phyloP scores from a whole-genome alignment of 1,140 invertebrate genomes.

The Dysdera silvatica region DNA sequence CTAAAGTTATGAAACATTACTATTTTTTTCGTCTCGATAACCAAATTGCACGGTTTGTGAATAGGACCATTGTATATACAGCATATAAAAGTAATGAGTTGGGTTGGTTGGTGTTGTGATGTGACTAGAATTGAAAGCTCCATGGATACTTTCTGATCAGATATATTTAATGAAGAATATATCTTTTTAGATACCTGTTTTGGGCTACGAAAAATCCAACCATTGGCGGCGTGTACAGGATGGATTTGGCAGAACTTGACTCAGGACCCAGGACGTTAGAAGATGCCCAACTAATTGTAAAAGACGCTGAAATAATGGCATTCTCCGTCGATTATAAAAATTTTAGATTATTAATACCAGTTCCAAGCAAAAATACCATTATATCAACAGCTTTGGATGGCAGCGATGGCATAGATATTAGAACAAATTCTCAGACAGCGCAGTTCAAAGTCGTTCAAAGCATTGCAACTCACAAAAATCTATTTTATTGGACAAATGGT shows the following conservation, averaged over 20 bases:
- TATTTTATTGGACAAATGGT: conserved; percentile 77
- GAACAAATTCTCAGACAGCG: conserved; percentile 62
- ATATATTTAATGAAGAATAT: no score
- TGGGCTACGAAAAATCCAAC: conserved; percentile 52
- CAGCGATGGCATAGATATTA: conserved; percentile 60
- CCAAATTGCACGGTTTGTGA: no score
- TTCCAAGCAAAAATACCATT: conserved; percentile 62
- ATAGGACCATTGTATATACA: no score
- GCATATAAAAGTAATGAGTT: no score
- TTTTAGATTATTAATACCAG: conserved; percentile 66
- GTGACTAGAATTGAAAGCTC: no score
- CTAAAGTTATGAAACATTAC: no score
- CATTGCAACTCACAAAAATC: conserved; percentile 60
- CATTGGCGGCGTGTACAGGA: conserved; percentile 61
- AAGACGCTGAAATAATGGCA: conserved; percentile 50
- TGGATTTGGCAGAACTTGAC: conserved; percentile 62
- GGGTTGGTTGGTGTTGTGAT: no score
- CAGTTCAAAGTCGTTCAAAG: conserved; percentile 69
- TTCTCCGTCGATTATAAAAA: conserved; percentile 73
- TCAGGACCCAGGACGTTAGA: neutral
- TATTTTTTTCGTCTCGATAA: no score
- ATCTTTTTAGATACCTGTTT: conserved; percentile 62
- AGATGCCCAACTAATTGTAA: conserved; percentile 14
- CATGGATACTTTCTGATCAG: no score
- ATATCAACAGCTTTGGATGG: conserved; percentile 72